Evolutionary conservation across 37 sponge, comb jelly and placozoan species (phyloP), one percentile per base, ranked within the genome.

Genomic region (Spongia lamella): DNA sequence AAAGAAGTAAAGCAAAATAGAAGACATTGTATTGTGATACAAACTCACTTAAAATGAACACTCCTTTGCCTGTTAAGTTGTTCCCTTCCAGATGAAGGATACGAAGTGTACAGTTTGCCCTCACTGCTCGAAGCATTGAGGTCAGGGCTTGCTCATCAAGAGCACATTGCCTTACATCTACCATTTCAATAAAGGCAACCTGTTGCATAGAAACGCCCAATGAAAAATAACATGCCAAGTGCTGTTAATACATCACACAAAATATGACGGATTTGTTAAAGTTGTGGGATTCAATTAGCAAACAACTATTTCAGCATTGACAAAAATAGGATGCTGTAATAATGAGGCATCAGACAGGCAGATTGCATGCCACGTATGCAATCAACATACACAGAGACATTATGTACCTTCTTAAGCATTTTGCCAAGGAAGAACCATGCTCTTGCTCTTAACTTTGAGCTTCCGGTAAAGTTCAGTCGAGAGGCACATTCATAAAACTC

Each of bases 401-500:
- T n/a, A n/a, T n/a, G n/a, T n/a, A 90, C 91, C 70, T 87, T 94
- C 74, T 87, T 90, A 31, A 94, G 38, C 78, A 78, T 88, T 14
- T 88, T 83, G 17, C 92, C 91, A 26, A 88, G 61, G 21, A 81
- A 64, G 35, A 94, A 81, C 95, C 95, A 94, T 0, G 88, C 92
- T 26, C 92, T 70, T 25, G 85, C 79, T n/a, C 75, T 73, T 9
- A 94, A 73, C 31, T 79, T 80, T 26, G 57, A 68, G 81, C 90
- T 94, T 61, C 71, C 57, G 21, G 85, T 77, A 32, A 94, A 36
- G 34, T 57, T 77, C 7, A 94, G 53, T 9, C 71, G 47, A 20
- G 70, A 66, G 9, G 91, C 85, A 84, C 88, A 86, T 17, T 92
- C 91, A 66, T 94, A 94, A 70, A 86, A 94, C 62, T 94, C 95